Evolutionary conservation across 1,140 invertebrate genomes (phyloP).

Genomic region (Linepithema humile): DNA sequence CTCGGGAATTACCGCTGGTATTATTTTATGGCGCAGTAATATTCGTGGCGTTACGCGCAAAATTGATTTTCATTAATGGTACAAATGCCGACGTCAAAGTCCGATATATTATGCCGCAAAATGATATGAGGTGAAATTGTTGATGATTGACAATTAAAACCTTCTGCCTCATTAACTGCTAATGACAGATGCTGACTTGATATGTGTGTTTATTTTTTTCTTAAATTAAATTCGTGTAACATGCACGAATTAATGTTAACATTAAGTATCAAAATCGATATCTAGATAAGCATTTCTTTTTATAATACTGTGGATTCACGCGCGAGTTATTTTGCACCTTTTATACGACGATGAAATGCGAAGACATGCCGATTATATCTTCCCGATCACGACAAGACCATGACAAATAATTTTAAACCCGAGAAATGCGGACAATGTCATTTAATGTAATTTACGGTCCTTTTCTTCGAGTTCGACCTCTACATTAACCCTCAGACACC

Average conservation of each 20-base stretch:
- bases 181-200: conserved; percentile 33
- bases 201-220: background rate
- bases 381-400: background rate
- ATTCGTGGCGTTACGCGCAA: conserved; percentile 24
- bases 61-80: conserved; percentile 57
- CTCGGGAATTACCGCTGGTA: conserved; percentile 26
- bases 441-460: conserved; percentile 39
- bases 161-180: conserved; percentile 23
- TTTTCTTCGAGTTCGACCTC: conserved; percentile 41
- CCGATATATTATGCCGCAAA: conserved; percentile 38
- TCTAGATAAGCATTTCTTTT: background rate
- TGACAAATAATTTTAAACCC: conserved; percentile 4
- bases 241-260: background rate
- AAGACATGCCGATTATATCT: background rate
- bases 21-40: conserved; percentile 51
- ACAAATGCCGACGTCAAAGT: conserved; percentile 43
- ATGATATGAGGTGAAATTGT: conserved; percentile 40
- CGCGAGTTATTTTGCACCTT: background rate
- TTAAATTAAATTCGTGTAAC: background rate
- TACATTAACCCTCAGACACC: conserved; percentile 48
- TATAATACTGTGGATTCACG: background rate
- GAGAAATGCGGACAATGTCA: conserved; percentile 42
- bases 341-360: background rate
- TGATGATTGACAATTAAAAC: conserved; percentile 54
- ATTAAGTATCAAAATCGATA: background rate